A percentile compares a stretch with the other conserved stretches of the same genome.
Evolutionary conservation across 1,140 invertebrate species (phyloP).

Genomic region (Druon quercuslanigerum): DNA sequence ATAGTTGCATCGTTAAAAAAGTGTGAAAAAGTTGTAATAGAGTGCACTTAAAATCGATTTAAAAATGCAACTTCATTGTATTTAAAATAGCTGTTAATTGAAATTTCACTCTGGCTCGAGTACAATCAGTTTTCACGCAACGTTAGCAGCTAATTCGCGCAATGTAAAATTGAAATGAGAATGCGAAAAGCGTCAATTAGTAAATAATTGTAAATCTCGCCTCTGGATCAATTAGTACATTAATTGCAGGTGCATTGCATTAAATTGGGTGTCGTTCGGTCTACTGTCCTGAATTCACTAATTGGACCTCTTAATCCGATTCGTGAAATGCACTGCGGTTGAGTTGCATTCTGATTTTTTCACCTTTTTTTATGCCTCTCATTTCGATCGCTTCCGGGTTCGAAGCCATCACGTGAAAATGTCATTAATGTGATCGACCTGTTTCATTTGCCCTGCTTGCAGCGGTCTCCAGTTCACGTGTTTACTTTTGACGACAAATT

Average conservation of each 20-base stretch:
- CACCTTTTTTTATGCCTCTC: neutral
- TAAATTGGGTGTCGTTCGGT: slow-evolving; percentile 19
- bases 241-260: slow-evolving; percentile 8
- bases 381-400: slow-evolving; percentile 34
- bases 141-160: slow-evolving; percentile 21
- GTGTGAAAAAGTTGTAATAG: too few relatives aligned
- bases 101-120: neutral
- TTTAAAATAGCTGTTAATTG: slow-evolving; percentile 17
- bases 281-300: slow-evolving; percentile 41
- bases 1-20: too few relatives aligned
- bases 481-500: slow-evolving; percentile 53
- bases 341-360: slow-evolving; percentile 26
- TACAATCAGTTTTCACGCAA: slow-evolving; percentile 15
- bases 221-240: slow-evolving; percentile 31
- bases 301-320: slow-evolving; percentile 53
- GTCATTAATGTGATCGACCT: slow-evolving; percentile 58
- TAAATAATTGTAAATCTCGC: slow-evolving; percentile 30
- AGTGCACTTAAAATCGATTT: too few relatives aligned
- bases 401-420: slow-evolving; percentile 56
- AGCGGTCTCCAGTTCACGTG: slow-evolving; percentile 41
- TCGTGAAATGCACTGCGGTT: slow-evolving; percentile 42
- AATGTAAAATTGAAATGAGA: neutral
- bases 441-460: slow-evolving; percentile 32
- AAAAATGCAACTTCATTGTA: neutral
- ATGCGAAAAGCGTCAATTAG: slow-evolving; percentile 18